These are phyloP conservation scores for Caranx melampygus DNA, from an alignment of 2,113 vertebrate species.

Conservation along the genomic window DNA sequence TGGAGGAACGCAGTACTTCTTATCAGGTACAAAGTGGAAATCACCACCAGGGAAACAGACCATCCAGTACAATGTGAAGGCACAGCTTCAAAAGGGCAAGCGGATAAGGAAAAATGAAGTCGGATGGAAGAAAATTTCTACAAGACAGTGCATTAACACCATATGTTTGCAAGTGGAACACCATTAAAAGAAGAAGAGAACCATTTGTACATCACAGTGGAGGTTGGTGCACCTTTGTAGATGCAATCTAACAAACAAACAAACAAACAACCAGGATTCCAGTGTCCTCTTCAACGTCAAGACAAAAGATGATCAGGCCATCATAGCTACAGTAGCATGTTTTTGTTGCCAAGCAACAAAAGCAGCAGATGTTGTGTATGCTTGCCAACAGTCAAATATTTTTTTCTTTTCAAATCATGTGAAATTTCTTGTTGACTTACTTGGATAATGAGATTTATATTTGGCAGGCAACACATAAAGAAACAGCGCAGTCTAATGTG, in stretches of 20 bases:
- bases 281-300: slow-evolving; percentile 27
- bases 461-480: slow-evolving; percentile 3
- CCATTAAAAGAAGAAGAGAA: slow-evolving; percentile 14
- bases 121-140: slow-evolving; percentile 25
- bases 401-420: neutral
- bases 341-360: slow-evolving; percentile 57
- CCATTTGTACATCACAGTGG: slow-evolving; percentile 41
- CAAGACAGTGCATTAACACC: slow-evolving; percentile 13
- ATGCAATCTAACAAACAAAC: slow-evolving; percentile 13
- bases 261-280: slow-evolving; percentile 10
- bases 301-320: slow-evolving; percentile 26
- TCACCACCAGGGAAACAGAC: slow-evolving; percentile 68
- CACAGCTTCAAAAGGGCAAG: slow-evolving; percentile 66
- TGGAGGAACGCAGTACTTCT: slow-evolving; percentile 63
- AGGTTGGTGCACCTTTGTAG: neutral
- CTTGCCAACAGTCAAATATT: neutral
- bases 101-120: slow-evolving; percentile 60
- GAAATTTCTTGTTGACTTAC: slow-evolving; percentile 4
- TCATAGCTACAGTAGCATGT: neutral
- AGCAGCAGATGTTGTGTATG: neutral
- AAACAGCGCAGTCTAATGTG: neutral
- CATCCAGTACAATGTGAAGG: slow-evolving; percentile 43
- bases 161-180: slow-evolving; percentile 20
- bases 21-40: slow-evolving; percentile 70
- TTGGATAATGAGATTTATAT: neutral